Evolutionary conservation across 1,140 invertebrate species (phyloP).

Genomic region (Heliconius himera): DNA sequence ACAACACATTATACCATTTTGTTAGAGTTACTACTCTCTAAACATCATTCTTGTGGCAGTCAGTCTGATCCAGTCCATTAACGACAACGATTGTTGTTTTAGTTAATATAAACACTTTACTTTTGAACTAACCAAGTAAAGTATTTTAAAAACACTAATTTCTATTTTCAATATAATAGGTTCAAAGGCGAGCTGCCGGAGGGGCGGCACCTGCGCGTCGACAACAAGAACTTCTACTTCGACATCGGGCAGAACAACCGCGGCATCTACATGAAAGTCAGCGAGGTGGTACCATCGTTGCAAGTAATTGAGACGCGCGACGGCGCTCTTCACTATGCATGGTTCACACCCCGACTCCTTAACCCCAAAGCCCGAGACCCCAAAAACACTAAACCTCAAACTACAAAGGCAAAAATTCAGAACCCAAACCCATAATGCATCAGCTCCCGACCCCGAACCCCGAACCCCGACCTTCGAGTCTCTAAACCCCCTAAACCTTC

Average conservation of each 20-base stretch:
- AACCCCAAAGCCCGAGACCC: neutral
- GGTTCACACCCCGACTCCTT: neutral
- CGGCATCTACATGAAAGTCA: conserved; percentile 99
- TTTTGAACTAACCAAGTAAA: too few relatives aligned
- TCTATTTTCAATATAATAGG: conserved; percentile 47
- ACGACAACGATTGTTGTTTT: too few relatives aligned
- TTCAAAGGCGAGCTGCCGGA: conserved; percentile 95
- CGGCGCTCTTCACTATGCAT: conserved; percentile 30
- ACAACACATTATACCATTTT: too few relatives aligned
- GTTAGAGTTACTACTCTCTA: too few relatives aligned
- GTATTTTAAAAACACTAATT: too few relatives aligned
- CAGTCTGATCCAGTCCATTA: too few relatives aligned
- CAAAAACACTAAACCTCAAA: neutral
- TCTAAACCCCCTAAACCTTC: neutral
- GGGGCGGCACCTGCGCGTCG: conserved; percentile 96
- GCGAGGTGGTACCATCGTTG: conserved; percentile 88
- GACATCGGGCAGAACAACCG: conserved; percentile 99
- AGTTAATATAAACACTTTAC: too few relatives aligned
- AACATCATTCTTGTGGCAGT: too few relatives aligned
- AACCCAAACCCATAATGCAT: too few relatives aligned
- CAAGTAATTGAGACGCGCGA: conserved; percentile 46
- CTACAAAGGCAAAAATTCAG: too few relatives aligned
- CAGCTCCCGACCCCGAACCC: too few relatives aligned
- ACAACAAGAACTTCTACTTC: conserved; percentile 99
- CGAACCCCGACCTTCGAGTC: too few relatives aligned